Evolutionary conservation across 2,113 vertebrate species (phyloP).

Genomic region (Ctenomys sociabilis): DNA sequence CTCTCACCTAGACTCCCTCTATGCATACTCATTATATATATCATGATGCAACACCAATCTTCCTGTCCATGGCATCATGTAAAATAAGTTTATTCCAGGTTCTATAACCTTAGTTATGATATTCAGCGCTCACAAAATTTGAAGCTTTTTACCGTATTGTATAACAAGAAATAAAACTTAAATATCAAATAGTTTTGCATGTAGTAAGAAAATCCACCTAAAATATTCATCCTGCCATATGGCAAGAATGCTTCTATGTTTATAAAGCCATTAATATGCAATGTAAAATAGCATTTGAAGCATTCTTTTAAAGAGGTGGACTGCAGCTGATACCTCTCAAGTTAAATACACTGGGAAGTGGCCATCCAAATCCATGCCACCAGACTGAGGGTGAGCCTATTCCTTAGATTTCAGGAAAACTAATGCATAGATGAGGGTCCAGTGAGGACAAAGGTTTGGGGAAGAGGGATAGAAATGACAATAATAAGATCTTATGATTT

Average conservation of each 20-base stretch:
- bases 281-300: background rate
- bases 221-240: background rate
- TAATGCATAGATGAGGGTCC: background rate
- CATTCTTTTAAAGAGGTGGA: background rate
- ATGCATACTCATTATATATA: background rate
- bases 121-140: background rate
- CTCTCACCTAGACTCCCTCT: rapidly evolving
- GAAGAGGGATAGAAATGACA: background rate
- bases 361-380: too few species aligned
- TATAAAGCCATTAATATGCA: background rate
- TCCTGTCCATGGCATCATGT: background rate
- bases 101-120: background rate
- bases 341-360: background rate
- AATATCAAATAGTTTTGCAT: background rate
- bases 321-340: background rate
- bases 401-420: rapidly evolving
- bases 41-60: background rate
- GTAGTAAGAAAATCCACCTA: background rate
- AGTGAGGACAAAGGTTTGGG: background rate
- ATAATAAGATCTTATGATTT: background rate
- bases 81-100: background rate
- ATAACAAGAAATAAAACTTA: background rate
- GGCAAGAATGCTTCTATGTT: background rate
- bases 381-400: background rate
- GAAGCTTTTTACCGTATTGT: background rate